These are phyloP conservation scores for Phalera bucephala DNA, from an alignment of 2,888 invertebrate species.

Conservation along the genomic window DNA sequence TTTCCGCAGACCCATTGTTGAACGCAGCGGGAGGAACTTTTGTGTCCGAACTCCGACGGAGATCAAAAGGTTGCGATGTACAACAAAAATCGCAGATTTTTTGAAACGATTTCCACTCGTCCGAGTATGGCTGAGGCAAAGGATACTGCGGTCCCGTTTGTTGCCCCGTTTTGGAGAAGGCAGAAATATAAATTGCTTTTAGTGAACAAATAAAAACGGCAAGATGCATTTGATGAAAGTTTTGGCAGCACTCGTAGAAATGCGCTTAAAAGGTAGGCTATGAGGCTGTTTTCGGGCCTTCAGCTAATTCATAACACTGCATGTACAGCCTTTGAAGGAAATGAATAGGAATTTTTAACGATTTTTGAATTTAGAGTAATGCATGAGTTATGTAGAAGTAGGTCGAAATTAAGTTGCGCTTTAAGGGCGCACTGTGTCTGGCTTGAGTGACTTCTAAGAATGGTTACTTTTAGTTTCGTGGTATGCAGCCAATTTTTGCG, in stretches of 20 bases:
- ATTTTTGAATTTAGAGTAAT: no score
- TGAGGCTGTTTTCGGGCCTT: no score
- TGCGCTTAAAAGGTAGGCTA: constrained; percentile 8
- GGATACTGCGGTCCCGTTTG: constrained; percentile 12
- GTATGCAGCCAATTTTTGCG: no score
- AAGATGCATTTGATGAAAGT: constrained; percentile 23
- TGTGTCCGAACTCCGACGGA: constrained; percentile 65
- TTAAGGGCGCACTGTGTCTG: no score
- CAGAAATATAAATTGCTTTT: constrained; percentile 30
- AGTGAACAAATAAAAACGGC: constrained; percentile 24
- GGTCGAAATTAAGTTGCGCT: no score
- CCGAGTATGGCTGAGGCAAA: constrained; percentile 22
- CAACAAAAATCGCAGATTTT: constrained; percentile 53
- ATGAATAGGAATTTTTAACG: no score
- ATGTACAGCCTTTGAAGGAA: no score
- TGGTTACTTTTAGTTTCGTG: no score
- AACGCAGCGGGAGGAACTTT: constrained; percentile 67
- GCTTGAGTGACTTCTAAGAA: no score
- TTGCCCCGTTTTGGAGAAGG: constrained; percentile 6
- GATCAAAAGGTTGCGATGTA: constrained; percentile 71
- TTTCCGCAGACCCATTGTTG: constrained; percentile 75
- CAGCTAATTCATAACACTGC: no score
- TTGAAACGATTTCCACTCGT: constrained; percentile 37
- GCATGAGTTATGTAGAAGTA: no score
- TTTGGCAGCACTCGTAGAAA: constrained; percentile 11